Evolutionary conservation across 2,797 vertebrate species (phyloP), one percentile per base, ranked within the genome.

Genomic region (Chiropotes sagulatus): DNA sequence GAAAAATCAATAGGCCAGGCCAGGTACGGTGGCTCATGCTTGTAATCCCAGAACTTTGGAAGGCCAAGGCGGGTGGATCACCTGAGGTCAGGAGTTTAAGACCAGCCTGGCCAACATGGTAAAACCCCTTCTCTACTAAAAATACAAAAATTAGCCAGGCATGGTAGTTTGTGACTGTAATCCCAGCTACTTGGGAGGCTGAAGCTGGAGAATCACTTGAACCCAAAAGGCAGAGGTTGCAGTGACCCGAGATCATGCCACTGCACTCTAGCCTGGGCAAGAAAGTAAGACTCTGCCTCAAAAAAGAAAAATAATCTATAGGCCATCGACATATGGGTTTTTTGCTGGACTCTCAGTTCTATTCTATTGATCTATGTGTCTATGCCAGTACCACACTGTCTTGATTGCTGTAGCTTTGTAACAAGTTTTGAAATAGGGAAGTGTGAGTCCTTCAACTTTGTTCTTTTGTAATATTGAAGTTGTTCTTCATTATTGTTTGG

Each of bases 371-470:
- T 94, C 14, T 96, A 3, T 94, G 70, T 72, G 30, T 96, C 30
- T 94, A 83, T 83, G 58, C 19, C 19, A 73, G 10, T 88, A 83
- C 28, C 10, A 79, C 41, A 72, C 46, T 84, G n/a, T 96, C 30
- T 50, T 91, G 44, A 73, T 86, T 91, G 61, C 20, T 86, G 28
- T 80, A 90, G 24, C 41, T 73, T 93, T 81, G 20, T 88, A 48
- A 75, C 80, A 72, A 57, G 83, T 87, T 90, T 90, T 79, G 58
- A 90, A 90, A 94, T 79, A 46, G 52, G 64, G 46, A 86, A 81
- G 36, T 64, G 33, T 52, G n/a, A 36, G 30, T 88, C 17, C 33
- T 93, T 70, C 26, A 46, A 39, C 24, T 80, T 70, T 70, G 30
- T 39, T 81, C 48, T 67, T 93, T 52, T 67, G 15, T 33, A n/a